Evolutionary conservation across 2,113 vertebrate species (phyloP), one percentile per base, ranked within the genome.

Genomic region (Embiotoca jacksoni): DNA sequence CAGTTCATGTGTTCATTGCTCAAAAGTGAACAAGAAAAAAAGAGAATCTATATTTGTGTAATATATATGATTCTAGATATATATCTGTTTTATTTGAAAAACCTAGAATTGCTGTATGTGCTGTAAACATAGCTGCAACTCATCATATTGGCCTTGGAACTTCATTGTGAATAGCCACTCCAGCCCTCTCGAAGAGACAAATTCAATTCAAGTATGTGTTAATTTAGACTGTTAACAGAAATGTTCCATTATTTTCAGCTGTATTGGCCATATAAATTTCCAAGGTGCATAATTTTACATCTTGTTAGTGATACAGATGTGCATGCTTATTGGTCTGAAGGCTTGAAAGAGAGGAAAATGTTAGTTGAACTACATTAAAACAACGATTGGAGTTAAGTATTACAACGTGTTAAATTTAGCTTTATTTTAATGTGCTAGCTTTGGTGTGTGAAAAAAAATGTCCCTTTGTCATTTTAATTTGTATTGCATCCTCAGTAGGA

Each of bases 61-160:
- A 86, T 94, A 95, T 94, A 95, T 96, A 92, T 88, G 72, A 95
- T 94, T 95, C 89, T 94, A 88, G 63, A 90, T 90, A 90, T 87
- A 89, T 92, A 90, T 92, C 93, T 93, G 88, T 95, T 91, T 94
- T 83, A 83, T 90, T 95, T 85, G 16, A 88, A 86, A 70, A 64
- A 85, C 85, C 70, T 82, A 83, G 65, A 82, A 66, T 83, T 83
- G 56, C 46, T 87, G 81, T 91, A 75, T 80, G 88, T 90, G 78
- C 78, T 84, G 88, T 91, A 76, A 83, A 88, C 83, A 88, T 91
- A 91, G 92, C 79, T 87, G 82, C 75, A 73, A 75, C 82, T 81
- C 68, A 80, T 75, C 82, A 47, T 72, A 52, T 61, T 80, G 77
- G 60, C 69, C 82, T 82, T 88, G 72, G 62, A 89, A 79, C 83